Conservation (phyloP, 2,113 vertebrate species). For the Vidua macroura region DNA sequence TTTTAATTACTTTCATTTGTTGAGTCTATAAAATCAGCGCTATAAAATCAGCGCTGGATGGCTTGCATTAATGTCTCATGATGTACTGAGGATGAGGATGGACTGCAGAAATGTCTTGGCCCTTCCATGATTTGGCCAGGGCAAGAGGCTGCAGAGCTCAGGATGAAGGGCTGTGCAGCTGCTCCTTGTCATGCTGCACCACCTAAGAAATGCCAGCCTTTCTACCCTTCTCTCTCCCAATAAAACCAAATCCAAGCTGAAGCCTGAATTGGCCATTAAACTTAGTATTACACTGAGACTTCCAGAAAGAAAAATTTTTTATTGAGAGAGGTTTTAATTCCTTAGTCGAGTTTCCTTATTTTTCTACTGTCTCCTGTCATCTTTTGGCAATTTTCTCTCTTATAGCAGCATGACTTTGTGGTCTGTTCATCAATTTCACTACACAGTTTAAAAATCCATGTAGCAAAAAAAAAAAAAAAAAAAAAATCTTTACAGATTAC, state of each 20-base stretch:
- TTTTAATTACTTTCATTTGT: constrained; percentile 40
- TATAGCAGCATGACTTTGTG: background rate
- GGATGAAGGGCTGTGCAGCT: background rate
- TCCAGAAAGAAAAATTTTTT: background rate
- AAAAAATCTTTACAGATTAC: background rate
- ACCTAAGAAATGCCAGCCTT: background rate
- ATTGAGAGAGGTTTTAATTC: background rate
- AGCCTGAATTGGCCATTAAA: background rate
- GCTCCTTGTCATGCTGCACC: rapidly evolving
- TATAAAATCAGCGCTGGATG: background rate
- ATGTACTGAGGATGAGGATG: background rate
- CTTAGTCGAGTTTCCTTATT: background rate
- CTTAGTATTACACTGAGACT: background rate
- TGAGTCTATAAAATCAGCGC: background rate
- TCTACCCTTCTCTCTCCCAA: background rate
- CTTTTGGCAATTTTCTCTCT: background rate
- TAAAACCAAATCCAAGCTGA: background rate
- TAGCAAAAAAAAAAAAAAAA: constrained; percentile 2
- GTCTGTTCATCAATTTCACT: constrained; percentile 1
- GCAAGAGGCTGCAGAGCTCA: background rate
- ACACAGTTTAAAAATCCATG: constrained; percentile 10
- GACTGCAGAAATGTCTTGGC: background rate
- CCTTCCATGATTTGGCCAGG: background rate
- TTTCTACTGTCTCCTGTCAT: background rate
- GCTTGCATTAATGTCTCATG: background rate